Evolutionary conservation across 1,140 invertebrate species (phyloP), one percentile per base, ranked within the genome.

Genomic region (Drosophila ironensis): DNA sequence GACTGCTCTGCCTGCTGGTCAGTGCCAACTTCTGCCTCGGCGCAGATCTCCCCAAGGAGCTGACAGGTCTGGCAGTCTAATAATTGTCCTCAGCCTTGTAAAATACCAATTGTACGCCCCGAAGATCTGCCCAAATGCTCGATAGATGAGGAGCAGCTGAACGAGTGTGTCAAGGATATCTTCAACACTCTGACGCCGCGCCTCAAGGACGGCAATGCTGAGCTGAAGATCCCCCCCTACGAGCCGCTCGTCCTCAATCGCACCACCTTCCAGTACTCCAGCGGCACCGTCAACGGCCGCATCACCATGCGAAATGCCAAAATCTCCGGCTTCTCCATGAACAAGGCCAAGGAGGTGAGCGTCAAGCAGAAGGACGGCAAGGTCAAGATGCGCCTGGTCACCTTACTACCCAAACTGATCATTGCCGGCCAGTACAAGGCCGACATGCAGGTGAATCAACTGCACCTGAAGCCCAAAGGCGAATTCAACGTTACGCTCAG

Each of bases 341-440:
- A 69, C 4, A 48, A 14, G 6, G 46, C 86, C 16, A 54, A 82
- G 35, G 40, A 71, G 4, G 56, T 87, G 1, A 45, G 41, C 14
- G 51, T 42, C 4, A 64, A 88, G 12, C 9, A 80, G 0, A 54
- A 57, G 1, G 67, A 69, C 1, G 60, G 68, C 8, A 84, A 84
- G 27, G 42, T 86, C 0, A 69, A 75, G 24, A n/a, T 84, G 4
- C 48, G 47, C 6, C 12, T 69, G 1, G n/a, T 64, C 2, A 30
- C 54, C 1, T 27, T 30, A 3, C 11, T 89, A 41, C 88, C 89
- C 17, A 61, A 59, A n/a, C 27, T 90, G 46, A 74, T 46, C 14
- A 64, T 86, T 27, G 41, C 72, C 12, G 89, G 89, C 16, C 77
- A 68, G 14, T 90, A 90, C 48, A 90, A 89, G 56, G 89, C 82